Conservation (phyloP, 2,113 vertebrate genomes). For the Xiphias gladius region DNA sequence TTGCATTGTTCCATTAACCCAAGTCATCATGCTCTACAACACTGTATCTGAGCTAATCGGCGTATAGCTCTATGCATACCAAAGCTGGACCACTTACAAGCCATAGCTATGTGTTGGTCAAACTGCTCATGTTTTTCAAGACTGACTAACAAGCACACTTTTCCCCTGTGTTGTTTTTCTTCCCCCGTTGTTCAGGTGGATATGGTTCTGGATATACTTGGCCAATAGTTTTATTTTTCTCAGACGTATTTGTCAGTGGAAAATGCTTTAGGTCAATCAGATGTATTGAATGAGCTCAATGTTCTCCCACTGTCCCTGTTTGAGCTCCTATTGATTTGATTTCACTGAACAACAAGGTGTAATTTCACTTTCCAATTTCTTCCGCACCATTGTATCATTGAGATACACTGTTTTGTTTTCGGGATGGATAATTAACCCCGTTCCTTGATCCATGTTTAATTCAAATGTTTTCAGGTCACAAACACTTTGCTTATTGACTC, state of each 20-base stretch:
- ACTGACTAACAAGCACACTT: background rate
- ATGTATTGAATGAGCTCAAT: conserved; percentile 52
- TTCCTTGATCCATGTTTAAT: conserved; percentile 13
- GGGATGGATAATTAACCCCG: conserved; percentile 50
- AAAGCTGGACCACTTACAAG: conserved; percentile 20
- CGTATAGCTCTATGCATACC: conserved; percentile 22
- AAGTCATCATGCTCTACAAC: conserved; percentile 64
- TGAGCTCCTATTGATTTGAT: conserved; percentile 56
- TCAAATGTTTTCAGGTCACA: conserved; percentile 44
- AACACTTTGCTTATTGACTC: conserved; percentile 53
- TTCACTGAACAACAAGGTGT: conserved; percentile 40
- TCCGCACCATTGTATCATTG: conserved; percentile 19
- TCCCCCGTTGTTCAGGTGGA: background rate
- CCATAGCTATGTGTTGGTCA: conserved; percentile 24
- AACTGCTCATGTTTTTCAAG: conserved; percentile 25
- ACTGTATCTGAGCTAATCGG: conserved; percentile 63
- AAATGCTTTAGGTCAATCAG: conserved; percentile 55
- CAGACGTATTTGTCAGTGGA: conserved; percentile 9
- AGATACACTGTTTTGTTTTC: conserved; percentile 52
- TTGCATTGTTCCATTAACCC: conserved; percentile 79
- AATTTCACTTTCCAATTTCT: conserved; percentile 45
- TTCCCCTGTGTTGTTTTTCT: background rate
- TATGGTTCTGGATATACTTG: background rate
- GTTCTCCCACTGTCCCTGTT: conserved; percentile 29
- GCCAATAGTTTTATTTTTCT: conserved; percentile 14